Percentiles rank a stretch among this genome's conserved stretches.
These are phyloP conservation scores for Falco berigora DNA, from an alignment of 2,797 vertebrate species.

Conservation along the genomic window DNA sequence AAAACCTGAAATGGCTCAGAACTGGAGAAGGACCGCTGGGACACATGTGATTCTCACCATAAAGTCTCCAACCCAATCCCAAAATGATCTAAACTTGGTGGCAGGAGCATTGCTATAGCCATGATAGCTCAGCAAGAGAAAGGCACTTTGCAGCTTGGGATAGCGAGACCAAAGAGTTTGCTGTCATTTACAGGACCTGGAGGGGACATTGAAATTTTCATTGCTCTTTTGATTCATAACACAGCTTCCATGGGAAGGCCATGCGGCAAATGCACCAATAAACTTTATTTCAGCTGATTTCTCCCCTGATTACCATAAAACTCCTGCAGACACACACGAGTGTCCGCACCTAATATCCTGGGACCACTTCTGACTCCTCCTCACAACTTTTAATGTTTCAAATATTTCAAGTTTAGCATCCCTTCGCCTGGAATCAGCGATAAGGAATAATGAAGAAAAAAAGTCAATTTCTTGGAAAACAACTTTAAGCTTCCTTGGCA, in stretches of 20 bases:
- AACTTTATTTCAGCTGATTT: not conserved
- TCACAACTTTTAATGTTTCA: not conserved
- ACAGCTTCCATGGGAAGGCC: not conserved
- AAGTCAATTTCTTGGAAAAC: not conserved
- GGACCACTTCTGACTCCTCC: not conserved
- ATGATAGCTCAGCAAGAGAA: not conserved
- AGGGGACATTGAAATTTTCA: not conserved
- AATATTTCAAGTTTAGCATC: not conserved
- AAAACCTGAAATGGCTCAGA: not conserved
- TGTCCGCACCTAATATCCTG: not conserved
- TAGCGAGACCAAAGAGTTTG: not conserved
- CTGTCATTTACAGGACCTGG: not conserved
- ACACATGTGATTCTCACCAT: rapidly evolving
- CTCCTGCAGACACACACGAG: not conserved
- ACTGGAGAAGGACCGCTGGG: not conserved
- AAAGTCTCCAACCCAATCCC: not conserved
- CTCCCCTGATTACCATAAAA: not conserved
- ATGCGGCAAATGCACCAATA: not conserved
- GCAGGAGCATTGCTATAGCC: not conserved
- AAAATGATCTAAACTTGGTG: not conserved
- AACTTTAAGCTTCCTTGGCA: conserved; percentile 12
- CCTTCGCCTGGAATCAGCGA: not conserved
- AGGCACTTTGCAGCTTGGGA: not conserved
- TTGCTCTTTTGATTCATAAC: conserved; percentile 5
- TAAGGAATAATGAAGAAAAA: not conserved